Percentiles rank a stretch among this genome's conserved stretches.
Evolutionary conservation across 2,888 invertebrate genomes (phyloP).

Genomic region (Cantharis nigra): DNA sequence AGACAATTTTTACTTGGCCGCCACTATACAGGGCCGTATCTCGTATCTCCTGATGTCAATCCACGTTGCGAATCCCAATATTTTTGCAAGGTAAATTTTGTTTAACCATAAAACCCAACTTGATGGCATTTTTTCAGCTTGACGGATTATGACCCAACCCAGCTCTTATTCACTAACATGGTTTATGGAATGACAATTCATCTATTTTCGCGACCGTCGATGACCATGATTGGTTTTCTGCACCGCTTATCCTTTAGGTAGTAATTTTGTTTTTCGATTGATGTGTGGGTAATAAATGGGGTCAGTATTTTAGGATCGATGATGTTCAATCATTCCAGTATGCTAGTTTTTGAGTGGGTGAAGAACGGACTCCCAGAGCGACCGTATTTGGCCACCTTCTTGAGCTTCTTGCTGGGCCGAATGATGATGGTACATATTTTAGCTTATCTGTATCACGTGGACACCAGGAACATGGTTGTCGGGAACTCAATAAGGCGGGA

Average conservation of each 20-base stretch:
- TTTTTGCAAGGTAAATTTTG: conserved; percentile 41
- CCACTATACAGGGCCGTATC: conserved; percentile 47
- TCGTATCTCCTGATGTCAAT: conserved; percentile 52
- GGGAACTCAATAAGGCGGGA: conserved; percentile 31
- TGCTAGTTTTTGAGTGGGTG: conserved; percentile 45
- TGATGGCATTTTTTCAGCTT: conserved; percentile 11
- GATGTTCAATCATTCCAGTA: conserved; percentile 49
- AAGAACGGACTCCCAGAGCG: conserved; percentile 25
- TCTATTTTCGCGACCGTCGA: conserved; percentile 37
- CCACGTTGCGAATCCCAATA: conserved; percentile 45
- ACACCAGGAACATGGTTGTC: conserved; percentile 40
- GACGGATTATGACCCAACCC: conserved; percentile 25
- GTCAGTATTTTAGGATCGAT: conserved; percentile 48
- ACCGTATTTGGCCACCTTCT: conserved; percentile 38
- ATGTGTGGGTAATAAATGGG: background rate
- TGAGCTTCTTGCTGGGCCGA: conserved; percentile 47
- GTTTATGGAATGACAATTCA: conserved; percentile 38
- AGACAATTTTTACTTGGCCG: conserved; percentile 39
- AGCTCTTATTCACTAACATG: conserved; percentile 39
- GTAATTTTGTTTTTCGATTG: background rate
- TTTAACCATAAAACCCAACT: background rate
- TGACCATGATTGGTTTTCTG: conserved; percentile 34
- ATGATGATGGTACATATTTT: conserved; percentile 48
- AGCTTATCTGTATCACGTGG: conserved; percentile 50
- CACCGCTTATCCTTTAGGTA: conserved; percentile 37